phyloP scores from a whole-genome alignment of 2,888 invertebrate genomes.

The Eucera pruinosa region DNA sequence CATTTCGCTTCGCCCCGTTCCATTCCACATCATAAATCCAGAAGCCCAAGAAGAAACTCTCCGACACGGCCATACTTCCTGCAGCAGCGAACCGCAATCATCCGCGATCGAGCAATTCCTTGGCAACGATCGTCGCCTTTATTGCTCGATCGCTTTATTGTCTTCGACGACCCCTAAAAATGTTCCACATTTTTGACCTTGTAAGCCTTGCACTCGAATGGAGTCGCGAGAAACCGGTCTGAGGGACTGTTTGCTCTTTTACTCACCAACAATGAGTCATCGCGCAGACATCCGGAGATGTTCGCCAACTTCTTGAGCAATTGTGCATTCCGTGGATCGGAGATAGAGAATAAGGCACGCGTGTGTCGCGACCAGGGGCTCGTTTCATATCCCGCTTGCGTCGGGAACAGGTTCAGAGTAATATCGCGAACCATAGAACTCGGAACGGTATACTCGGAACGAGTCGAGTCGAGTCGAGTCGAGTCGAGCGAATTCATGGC shows the following conservation, averaged over 20 bases:
- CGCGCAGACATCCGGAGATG: slow-evolving; percentile 63
- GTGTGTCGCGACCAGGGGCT: slow-evolving; percentile 27
- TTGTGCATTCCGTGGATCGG: slow-evolving; percentile 53
- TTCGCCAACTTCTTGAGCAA: slow-evolving; percentile 61
- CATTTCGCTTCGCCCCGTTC: too few species aligned
- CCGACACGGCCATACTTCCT: not conserved
- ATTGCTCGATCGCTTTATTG: slow-evolving; percentile 19
- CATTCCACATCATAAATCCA: not conserved
- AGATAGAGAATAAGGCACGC: slow-evolving; percentile 32
- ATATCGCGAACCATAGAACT: slow-evolving; percentile 27
- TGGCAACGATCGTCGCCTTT: not conserved
- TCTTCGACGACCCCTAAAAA: slow-evolving; percentile 27
- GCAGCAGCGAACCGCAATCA: not conserved
- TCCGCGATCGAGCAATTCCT: slow-evolving; percentile 15
- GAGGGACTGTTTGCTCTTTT: slow-evolving; percentile 62
- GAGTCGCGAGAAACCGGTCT: slow-evolving; percentile 74
- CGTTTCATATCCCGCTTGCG: slow-evolving; percentile 25
- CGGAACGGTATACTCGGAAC: slow-evolving; percentile 26
- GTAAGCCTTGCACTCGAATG: slow-evolving; percentile 35
- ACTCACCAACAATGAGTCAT: slow-evolving; percentile 79
- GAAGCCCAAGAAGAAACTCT: not conserved
- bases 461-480: not conserved
- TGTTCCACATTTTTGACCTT: slow-evolving; percentile 58
- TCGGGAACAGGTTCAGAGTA: slow-evolving; percentile 50
- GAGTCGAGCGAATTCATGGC: slow-evolving; percentile 1